phyloP scores from a whole-genome alignment of 1,140 invertebrate genomes.

The Nasonia vitripennis region DNA sequence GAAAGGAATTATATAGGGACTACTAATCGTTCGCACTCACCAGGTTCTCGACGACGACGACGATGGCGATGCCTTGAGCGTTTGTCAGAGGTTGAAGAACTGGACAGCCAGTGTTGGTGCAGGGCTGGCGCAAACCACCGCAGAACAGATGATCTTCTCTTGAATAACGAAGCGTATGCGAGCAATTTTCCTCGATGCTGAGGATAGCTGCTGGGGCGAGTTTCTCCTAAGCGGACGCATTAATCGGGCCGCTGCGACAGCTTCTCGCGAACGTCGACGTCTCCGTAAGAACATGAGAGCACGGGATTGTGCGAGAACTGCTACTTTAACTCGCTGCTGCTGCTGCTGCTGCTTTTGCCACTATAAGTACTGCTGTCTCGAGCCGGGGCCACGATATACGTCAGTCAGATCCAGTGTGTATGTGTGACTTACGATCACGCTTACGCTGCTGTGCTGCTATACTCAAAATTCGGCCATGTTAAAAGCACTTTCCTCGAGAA shows the following conservation, averaged over 20 bases:
- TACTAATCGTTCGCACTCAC: constrained; percentile 7
- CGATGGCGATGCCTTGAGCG: background rate
- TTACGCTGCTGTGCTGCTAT: too few relatives aligned
- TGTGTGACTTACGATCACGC: background rate
- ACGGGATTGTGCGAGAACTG: background rate
- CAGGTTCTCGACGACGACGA: constrained; percentile 5
- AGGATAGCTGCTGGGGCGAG: constrained; percentile 11
- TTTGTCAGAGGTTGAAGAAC: constrained; percentile 37
- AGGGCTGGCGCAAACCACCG: background rate
- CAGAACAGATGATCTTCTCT: background rate
- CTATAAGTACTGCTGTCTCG: background rate
- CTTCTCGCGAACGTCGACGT: constrained; percentile 42
- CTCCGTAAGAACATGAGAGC: constrained; percentile 49
- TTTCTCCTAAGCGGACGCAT: constrained; percentile 40
- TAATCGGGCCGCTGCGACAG: constrained; percentile 19
- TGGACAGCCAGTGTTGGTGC: background rate
- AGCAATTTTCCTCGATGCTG: constrained; percentile 13
- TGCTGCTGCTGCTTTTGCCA: background rate
- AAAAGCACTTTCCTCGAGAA: background rate
- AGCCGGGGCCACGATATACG: background rate
- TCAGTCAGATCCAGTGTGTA: background rate
- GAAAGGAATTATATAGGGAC: background rate
- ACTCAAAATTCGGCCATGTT: constrained; percentile 50
- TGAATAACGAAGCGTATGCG: background rate
- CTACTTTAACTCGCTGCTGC: background rate